These are phyloP conservation scores for Hydropsyche betteni DNA, from an alignment of 2,888 invertebrate genomes.

Conservation along the genomic window DNA sequence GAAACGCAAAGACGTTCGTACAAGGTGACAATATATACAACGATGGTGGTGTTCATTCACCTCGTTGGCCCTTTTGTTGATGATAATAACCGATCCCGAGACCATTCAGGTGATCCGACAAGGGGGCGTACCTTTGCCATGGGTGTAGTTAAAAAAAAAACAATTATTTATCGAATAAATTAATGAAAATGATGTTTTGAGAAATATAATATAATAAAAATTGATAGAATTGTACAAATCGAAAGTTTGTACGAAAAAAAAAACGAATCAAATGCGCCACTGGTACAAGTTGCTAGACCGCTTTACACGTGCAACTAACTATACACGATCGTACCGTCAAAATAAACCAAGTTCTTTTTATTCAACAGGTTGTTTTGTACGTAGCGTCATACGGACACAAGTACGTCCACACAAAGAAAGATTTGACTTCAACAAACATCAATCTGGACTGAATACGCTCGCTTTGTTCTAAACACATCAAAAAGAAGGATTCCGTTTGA, in stretches of 20 bases:
- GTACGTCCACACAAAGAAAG: neutral
- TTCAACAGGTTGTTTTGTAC: constrained; percentile 33
- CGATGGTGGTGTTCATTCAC: constrained; percentile 34
- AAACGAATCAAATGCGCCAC: constrained; percentile 24
- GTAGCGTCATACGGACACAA: neutral
- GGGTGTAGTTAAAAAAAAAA: constrained; percentile 3
- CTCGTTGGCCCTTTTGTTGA: constrained; percentile 27
- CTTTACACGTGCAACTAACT: constrained; percentile 31
- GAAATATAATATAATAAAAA: no score
- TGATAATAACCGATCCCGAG: constrained; percentile 18
- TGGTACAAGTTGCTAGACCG: constrained; percentile 33
- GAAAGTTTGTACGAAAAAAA: no score
- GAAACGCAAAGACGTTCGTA: neutral
- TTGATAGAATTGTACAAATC: no score
- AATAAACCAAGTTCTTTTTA: constrained; percentile 23
- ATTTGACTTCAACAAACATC: constrained; percentile 7
- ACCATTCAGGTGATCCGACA: constrained; percentile 8
- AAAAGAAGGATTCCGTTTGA: constrained; percentile 3
- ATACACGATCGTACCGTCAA: constrained; percentile 6
- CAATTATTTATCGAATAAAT: constrained; percentile 10
- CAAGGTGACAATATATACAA: constrained; percentile 1
- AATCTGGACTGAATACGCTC: constrained; percentile 21
- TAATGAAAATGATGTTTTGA: neutral
- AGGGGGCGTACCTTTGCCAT: constrained; percentile 33
- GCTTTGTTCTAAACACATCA: constrained; percentile 19